A percentile compares a stretch with the other conserved stretches of the same genome.
These are phyloP conservation scores for Oscheius sp. DNA, from an alignment of 1,140 invertebrate species.

Conservation along the genomic window DNA sequence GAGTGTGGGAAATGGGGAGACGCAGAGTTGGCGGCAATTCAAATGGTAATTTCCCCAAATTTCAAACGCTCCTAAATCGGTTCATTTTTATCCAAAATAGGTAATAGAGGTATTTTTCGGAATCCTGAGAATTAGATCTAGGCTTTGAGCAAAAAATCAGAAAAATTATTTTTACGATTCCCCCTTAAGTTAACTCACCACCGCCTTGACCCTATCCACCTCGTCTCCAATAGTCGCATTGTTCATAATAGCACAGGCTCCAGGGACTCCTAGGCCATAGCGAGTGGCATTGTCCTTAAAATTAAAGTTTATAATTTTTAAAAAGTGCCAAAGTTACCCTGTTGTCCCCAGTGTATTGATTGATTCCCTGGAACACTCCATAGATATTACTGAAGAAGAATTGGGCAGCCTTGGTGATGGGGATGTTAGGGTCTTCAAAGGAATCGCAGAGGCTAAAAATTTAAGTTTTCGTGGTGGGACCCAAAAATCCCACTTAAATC, in stretches of 20 bases:
- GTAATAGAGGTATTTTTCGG: too few relatives aligned
- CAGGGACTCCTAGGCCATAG: slow-evolving; percentile 20
- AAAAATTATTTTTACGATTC: neutral
- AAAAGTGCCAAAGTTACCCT: neutral
- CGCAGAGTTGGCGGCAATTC: too few relatives aligned
- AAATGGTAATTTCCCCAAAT: neutral
- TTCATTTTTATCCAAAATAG: too few relatives aligned
- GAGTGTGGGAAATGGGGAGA: too few relatives aligned
- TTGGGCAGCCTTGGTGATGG: slow-evolving; percentile 20
- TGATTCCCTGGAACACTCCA: slow-evolving; percentile 35
- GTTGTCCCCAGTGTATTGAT: slow-evolving; percentile 36
- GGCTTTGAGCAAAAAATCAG: too few relatives aligned
- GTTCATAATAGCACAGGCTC: slow-evolving; percentile 14
- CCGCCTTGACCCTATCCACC: neutral
- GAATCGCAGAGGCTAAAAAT: slow-evolving; percentile 26
- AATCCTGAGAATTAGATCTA: too few relatives aligned
- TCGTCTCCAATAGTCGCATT: slow-evolving; percentile 4
- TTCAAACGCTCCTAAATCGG: neutral
- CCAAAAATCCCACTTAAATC: slow-evolving; percentile 24
- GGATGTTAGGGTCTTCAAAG: slow-evolving; percentile 5
- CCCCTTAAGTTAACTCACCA: slow-evolving; percentile 1
- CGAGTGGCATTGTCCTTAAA: slow-evolving; percentile 14
- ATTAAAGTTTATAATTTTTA: neutral
- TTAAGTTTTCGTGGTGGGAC: neutral
- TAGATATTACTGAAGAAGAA: slow-evolving; percentile 31